These are phyloP conservation scores for Gavialis gangeticus DNA, from an alignment of 2,113 vertebrate genomes.

Conservation along the genomic window DNA sequence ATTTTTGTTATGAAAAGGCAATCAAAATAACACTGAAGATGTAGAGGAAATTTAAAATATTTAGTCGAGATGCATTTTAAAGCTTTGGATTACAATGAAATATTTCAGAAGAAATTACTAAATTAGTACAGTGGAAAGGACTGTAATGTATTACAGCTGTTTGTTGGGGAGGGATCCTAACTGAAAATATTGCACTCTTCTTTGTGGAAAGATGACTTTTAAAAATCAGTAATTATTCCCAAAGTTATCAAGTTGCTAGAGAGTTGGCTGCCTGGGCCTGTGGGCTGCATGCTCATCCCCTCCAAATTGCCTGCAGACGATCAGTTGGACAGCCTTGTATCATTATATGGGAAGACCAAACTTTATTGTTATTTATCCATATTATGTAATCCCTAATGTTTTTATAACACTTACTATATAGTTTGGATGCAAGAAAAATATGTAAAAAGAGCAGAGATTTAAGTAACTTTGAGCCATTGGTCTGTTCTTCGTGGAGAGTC, in stretches of 20 bases:
- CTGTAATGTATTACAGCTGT: not conserved
- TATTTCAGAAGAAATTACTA: not conserved
- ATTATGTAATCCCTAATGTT: not conserved
- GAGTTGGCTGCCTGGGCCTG: too few relatives aligned
- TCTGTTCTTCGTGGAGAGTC: too few relatives aligned
- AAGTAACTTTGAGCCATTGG: too few relatives aligned
- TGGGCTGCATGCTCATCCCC: too few relatives aligned
- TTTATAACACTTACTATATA: too few relatives aligned
- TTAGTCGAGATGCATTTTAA: not conserved
- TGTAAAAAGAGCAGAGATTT: too few relatives aligned
- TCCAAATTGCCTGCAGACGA: too few relatives aligned
- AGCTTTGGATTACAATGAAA: not conserved
- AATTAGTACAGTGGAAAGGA: not conserved
- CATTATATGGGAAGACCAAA: not conserved
- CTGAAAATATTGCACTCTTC: not conserved
- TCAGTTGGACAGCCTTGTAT: too few relatives aligned
- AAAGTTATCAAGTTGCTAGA: not conserved
- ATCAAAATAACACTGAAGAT: not conserved
- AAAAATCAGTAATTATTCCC: not conserved
- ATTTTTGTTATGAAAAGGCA: not conserved
- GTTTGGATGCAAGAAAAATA: too few relatives aligned
- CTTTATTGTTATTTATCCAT: not conserved
- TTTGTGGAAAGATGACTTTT: not conserved
- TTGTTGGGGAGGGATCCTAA: not conserved
- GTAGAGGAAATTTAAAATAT: not conserved